Base-by-base conservation (phyloP, 2,113 vertebrate genomes). In the Laticauda colubrina region DNA sequence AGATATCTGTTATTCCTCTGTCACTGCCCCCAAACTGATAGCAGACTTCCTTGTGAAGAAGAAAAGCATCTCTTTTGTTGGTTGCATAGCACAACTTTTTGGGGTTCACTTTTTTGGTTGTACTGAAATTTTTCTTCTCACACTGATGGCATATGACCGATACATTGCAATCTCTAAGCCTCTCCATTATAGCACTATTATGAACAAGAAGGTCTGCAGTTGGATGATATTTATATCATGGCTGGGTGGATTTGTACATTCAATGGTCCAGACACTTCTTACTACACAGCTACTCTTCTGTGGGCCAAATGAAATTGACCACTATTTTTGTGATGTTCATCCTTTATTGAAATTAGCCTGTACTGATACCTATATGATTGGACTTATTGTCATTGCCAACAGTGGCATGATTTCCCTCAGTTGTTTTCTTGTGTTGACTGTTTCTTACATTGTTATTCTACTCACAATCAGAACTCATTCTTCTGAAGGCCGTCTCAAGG, bases 41-140 rank as follows among this genome's bases (percentile, higher is more conserved):
- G 24, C 91, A 0, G 97, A 97, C 93, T 93, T 96, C 23, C 93
- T 97, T 1, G 39, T 5, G 0, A 88, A 91, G 93, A 96, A 88
- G 93, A 95, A 88, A 56, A 91, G 56, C 26, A 94, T 97, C 90
- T 96, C 96, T 15, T 92, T 96, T 10, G 53, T 9, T 5, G 96
- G 96, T 6, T 97, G 96, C 45, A 89, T 97, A 45, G 90, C 94
- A 15, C 96, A 97, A 57, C 53, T 97, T 2, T 97, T 97, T 91
- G 93, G 34, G 0, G 75, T 91, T 14, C 96, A 97, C 91, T 96
- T 97, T 75, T 95, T 97, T 0, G 96, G 96, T 2, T 95, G 97
- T 48, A 91, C 96, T 0, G 96, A 97, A 93, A 94, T 96, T 88
- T 96, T 97, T 20, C 95, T 97, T 5, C 94, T 97, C 94, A 96